Evolutionary conservation across 2,888 invertebrate species (phyloP), one percentile per base, ranked within the genome.

Genomic region (Agrochola lychnidis): DNA sequence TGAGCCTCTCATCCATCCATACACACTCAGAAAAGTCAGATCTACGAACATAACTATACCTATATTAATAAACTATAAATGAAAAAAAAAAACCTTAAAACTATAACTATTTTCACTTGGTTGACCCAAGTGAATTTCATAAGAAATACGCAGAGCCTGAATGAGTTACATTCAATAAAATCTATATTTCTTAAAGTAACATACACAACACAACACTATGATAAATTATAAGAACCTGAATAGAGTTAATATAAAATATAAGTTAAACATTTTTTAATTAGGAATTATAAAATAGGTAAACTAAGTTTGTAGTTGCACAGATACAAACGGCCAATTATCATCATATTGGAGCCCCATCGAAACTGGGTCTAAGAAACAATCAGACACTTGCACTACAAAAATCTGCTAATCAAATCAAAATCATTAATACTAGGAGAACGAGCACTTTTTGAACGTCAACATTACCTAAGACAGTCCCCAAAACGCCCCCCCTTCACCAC

Each of bases 91-190:
- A 36, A 22, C 10, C 36, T 36, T 66, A 64, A 59, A 69, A 59
- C 30, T 85, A 62, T 45, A 71, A 66, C 69, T 84, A 79, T 53
- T 71, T 64, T 69, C 75, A 25, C 63, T 51, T 61, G 75, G 42
- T 48, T 30, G 22, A 25, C 2, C 84, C 68, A 63, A 83, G 70
- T 61, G 71, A 83, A 78, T 70, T 59, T 84, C 86, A 84, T 84
- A 86, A 83, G 84, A 84, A 67, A 69, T 56, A 61, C 86, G 83
- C 76, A 81, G 86, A 66, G 53, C 57, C 51, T 70, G 48, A 68
- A 51, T 19, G 56, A 19, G 22, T 45, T 51, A 83, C 57, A 45
- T 63, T 73, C 57, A 61, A 68, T 83, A 63, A 82, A 76, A 73
- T 25, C 14, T 69, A 70, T 19, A 30, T 36, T 14, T 70, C 70